Base-by-base conservation (phyloP, 2,888 invertebrate genomes). In the Orthonychiurus folsomi region DNA sequence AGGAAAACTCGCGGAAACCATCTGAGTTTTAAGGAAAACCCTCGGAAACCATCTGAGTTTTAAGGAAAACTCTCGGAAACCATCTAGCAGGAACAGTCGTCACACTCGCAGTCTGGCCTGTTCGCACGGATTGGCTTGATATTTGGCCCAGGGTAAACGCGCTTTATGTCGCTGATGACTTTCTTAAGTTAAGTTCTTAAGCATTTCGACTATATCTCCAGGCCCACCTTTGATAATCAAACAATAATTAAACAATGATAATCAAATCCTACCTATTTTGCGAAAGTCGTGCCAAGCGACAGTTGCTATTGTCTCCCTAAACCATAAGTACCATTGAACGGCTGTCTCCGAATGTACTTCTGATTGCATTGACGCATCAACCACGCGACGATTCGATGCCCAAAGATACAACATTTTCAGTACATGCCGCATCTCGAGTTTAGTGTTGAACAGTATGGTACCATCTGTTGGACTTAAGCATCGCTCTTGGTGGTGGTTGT, bases 61-160 rank as follows among this genome's bases (percentile, higher is more conserved):
- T n/a, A n/a, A n/a, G n/a, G n/a, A n/a, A n/a, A n/a, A n/a, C n/a
- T n/a, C n/a, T n/a, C n/a, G n/a, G n/a, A n/a, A n/a, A n/a, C n/a
- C n/a, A n/a, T n/a, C n/a, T n/a, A n/a, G n/a, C n/a, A n/a, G n/a
- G n/a, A n/a, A n/a, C n/a, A n/a, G n/a, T n/a, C n/a, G n/a, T n/a
- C n/a, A n/a, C n/a, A n/a, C n/a, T n/a, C n/a, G n/a, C n/a, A n/a
- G n/a, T n/a, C n/a, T n/a, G n/a, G 20, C n/a, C n/a, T 18, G 24
- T 56, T 23, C 5, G 56, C 56, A 18, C 3, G 5, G 15, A 56
- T 56, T 27, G 18, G 18, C 26, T 27, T 23, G 15, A 26, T 25
- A 56, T 56, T 56, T 24, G 23, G 23, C 3, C 56, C 56, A 23
- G 56, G 56, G n/a, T 56, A 56, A 15, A 56, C 56, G 5, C 56